Conservation (phyloP, 2,797 vertebrate genomes). For the Dallia pectoralis region DNA sequence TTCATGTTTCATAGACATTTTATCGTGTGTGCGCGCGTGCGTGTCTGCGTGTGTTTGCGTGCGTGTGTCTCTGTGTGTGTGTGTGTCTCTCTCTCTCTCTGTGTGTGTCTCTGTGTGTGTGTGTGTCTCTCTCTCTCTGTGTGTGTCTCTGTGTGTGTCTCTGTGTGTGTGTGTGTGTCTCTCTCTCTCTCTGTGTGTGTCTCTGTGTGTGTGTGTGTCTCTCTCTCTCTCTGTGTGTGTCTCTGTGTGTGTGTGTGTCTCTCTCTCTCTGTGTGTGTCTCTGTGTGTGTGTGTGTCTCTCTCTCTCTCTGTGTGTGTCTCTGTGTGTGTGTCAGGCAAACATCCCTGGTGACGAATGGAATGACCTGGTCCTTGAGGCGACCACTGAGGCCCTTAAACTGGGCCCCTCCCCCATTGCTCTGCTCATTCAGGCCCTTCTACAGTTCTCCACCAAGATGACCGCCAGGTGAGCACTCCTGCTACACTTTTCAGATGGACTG, state of each 20-base stretch:
- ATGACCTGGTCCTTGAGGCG: conserved; percentile 86
- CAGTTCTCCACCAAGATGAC: conserved; percentile 86
- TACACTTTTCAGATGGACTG: neutral
- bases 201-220: neutral
- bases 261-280: neutral
- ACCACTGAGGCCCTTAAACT: conserved; percentile 89
- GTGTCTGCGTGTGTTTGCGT: neutral
- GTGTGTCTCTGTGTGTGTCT: neutral
- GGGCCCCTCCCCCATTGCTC: conserved; percentile 79
- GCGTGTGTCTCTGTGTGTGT: neutral
- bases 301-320: no score
- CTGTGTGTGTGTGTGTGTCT: no score
- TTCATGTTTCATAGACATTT: neutral
- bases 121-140: no score
- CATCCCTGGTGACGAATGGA: conserved; percentile 82
- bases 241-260: no score
- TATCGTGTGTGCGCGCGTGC: neutral
- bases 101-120: no score
- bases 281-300: neutral
- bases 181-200: neutral
- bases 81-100: no score
- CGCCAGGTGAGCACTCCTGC: conserved; percentile 74
- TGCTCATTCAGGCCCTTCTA: conserved; percentile 87
- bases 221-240: conserved; percentile 6
- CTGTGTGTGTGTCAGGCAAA: conserved; percentile 70